Conservation (phyloP, 2,797 vertebrate species). For the Varecia variegata region DNA sequence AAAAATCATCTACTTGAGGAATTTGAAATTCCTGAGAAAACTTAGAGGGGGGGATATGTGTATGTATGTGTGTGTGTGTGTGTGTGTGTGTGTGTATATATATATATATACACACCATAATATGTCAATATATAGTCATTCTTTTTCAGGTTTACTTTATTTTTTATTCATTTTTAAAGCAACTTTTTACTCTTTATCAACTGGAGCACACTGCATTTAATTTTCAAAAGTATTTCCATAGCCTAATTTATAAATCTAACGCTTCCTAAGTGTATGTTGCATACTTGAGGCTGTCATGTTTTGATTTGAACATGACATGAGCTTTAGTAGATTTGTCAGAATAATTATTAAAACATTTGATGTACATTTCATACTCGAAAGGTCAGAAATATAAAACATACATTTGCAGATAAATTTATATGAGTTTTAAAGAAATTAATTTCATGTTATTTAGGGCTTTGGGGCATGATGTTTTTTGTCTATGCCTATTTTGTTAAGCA, state of each 20-base stretch:
- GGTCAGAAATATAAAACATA: constrained; percentile 42
- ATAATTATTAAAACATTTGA: neutral
- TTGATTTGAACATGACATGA: constrained; percentile 9
- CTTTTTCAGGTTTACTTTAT: neutral
- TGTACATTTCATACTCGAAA: constrained; percentile 20
- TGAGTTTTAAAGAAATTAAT: constrained; percentile 46
- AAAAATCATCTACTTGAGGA: neutral
- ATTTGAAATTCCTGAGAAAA: neutral
- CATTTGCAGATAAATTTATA: neutral
- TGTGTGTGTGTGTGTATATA: no score
- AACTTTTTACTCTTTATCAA: neutral
- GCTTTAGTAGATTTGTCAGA: neutral
- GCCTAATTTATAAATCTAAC: neutral
- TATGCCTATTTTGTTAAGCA: neutral
- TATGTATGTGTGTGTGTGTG: no score
- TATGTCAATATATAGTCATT: neutral
- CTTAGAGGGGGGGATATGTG: neutral
- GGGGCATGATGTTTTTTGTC: constrained; percentile 18
- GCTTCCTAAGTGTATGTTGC: neutral
- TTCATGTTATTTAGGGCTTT: constrained; percentile 7
- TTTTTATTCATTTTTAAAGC: neutral
- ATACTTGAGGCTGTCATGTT: neutral
- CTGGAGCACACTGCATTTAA: neutral
- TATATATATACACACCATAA: neutral
- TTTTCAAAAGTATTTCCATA: constrained; percentile 25